Evolutionary conservation across 30 jellyfish, hydroid and myxozoan species (phyloP), one percentile per base, ranked within the genome.

Genomic region (Kudoa iwatai): DNA sequence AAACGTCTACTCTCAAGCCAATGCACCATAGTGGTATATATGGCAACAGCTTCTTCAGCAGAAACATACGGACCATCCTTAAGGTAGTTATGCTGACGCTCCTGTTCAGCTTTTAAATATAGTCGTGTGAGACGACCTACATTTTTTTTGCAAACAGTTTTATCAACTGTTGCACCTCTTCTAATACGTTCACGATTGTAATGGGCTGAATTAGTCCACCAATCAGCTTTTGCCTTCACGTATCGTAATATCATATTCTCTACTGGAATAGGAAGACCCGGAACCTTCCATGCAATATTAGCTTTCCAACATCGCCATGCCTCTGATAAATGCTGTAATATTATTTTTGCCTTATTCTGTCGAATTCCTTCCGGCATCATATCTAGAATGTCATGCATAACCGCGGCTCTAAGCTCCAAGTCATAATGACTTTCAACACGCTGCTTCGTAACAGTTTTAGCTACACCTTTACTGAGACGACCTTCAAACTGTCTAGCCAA

Each of bases 301-400:
- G 92, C 92, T 43, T 71, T 71, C 92, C 92, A 71, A 55, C 92
- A 71, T 40, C 92, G 54, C 92, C 92, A 71, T 0, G 92, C 92
- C 53, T 71, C 92, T 28, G 85, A 55, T 13, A 71, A 48, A 50
- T 71, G 92, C 47, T 71, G 92, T 65, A 71, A 45, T 26, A 71
- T 71, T 13, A 86, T 71, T 33, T 84, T 55, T 2, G 92, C 92
- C 38, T 71, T 71, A 62, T 71, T 71, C 57, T 71, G 92, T 26
- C 59, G 62, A 42, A 71, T 71, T 18, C 92, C 92, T 51, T 71
- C 92, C 10, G 92, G 92, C 92, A 71, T 71, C 92, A 71, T 71
- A 44, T 71, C 92, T 21, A 71, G 65, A 26, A 71, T 71, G 50
- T 71, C 92, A 39, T 71, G 92, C 92, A 71, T 71, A 20, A 71